Evolutionary conservation across 2,113 vertebrate genomes (phyloP).

Genomic region (Hystrix brachyura): DNA sequence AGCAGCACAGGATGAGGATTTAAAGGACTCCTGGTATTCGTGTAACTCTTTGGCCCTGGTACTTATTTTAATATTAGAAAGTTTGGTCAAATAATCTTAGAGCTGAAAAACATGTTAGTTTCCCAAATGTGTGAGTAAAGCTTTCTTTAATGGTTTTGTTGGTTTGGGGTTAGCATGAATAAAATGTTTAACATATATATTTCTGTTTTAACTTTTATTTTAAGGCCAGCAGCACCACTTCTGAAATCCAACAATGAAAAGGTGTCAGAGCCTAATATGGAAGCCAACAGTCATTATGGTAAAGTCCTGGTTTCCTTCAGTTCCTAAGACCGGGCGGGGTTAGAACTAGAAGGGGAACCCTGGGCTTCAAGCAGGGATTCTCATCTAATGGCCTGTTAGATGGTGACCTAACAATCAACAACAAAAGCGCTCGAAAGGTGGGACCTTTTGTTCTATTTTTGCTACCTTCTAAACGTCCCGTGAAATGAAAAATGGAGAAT

Average conservation of each 20-base stretch:
- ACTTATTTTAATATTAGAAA: not conserved
- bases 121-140: not conserved
- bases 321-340: not conserved
- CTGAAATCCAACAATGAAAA: constrained; percentile 85
- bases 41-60: not conserved
- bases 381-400: not conserved
- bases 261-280: constrained; percentile 78
- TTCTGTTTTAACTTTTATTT: constrained; percentile 80
- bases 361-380: not conserved
- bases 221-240: constrained; percentile 81
- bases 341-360: not conserved
- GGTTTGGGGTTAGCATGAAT: constrained; percentile 18
- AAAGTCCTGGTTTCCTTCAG: not conserved
- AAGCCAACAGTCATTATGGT: constrained; percentile 86
- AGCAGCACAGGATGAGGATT: not conserved
- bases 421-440: not conserved
- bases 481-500: not conserved
- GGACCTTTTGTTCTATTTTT: not conserved
- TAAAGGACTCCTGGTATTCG: fast-evolving
- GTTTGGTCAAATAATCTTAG: not conserved
- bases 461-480: not conserved
- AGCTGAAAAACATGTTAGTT: not conserved
- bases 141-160: constrained; percentile 35
- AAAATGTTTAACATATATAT: not conserved
- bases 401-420: not conserved